Conservation (phyloP, 2,888 invertebrate species). For the Anorthoa munda region DNA sequence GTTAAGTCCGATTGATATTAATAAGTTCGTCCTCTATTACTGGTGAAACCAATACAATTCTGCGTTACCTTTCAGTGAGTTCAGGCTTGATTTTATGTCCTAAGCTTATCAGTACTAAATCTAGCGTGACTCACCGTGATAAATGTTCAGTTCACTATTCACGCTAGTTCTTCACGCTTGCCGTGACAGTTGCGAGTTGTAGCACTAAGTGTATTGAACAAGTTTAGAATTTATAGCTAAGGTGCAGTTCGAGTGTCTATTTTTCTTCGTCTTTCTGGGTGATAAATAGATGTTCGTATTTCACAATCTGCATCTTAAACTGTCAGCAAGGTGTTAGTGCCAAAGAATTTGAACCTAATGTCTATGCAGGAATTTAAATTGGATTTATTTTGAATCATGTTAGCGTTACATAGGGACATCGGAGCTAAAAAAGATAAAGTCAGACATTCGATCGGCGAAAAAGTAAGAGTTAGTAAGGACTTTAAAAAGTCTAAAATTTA, state of each 20-base stretch:
- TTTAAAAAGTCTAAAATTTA: no score
- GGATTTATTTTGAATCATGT: slow-evolving; percentile 10
- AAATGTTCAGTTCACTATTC: slow-evolving; percentile 53
- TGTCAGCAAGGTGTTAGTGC: slow-evolving; percentile 42
- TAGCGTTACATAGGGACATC: background rate
- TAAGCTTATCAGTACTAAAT: slow-evolving; percentile 32
- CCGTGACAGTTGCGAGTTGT: slow-evolving; percentile 55
- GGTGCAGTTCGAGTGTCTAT: slow-evolving; percentile 39
- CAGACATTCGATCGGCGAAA: no score
- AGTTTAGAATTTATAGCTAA: slow-evolving; percentile 54
- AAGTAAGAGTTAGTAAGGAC: no score
- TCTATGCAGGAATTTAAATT: slow-evolving; percentile 27
- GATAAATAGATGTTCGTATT: slow-evolving; percentile 47
- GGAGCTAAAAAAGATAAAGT: no score
- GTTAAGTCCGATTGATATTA: no score
- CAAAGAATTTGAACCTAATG: slow-evolving; percentile 48
- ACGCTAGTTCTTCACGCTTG: slow-evolving; percentile 42
- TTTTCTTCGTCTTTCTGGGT: slow-evolving; percentile 44
- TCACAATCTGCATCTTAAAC: slow-evolving; percentile 52
- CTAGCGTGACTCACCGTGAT: slow-evolving; percentile 57
- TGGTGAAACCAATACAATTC: background rate
- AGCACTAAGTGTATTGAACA: slow-evolving; percentile 62
- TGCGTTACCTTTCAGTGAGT: background rate
- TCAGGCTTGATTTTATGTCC: background rate
- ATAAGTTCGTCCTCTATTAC: background rate